Evolutionary conservation across 2,797 vertebrate species (phyloP), one percentile per base, ranked within the genome.

Genomic region (Acridotheres tristis): DNA sequence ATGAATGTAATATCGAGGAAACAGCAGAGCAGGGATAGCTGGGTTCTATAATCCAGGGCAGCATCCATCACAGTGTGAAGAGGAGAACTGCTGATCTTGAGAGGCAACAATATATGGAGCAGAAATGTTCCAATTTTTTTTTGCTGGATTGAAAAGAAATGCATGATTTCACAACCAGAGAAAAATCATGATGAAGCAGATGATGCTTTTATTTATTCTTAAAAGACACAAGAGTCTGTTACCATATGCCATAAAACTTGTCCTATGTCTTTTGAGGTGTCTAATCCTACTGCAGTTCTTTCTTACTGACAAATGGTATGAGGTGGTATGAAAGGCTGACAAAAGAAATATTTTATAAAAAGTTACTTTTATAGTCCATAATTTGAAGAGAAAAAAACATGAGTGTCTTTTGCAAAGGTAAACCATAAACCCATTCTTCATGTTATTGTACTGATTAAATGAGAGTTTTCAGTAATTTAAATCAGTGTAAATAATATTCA

Each of bases 1-100:
- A 95, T 93, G 76, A 92, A 55, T 73, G 86, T 72, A 92, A 90
- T 94, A 88, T 71, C 23, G 27, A 86, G 90, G 94, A 97, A 97
- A 96, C 1, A 8, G 85, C 88, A 95, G 95, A 94, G 89, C 94
- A 95, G 96, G 91, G 95, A 93, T 78, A 83, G 69, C 51, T 79
- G 87, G 53, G 63, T 77, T 95, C 71, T 92, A 42, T 89, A 93
- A 97, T 92, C 85, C 81, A 94, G 42, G 13, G 36, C 84, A 89
- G 76, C 71, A 89, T 90, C 91, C 85, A 90, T 96, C 97, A 96
- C 92, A 16, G 45, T 78, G 82, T 92, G 94, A 90, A 96, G 96
- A 88, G 53, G 96, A 58, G 93, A 94, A 78, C 75, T 89, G 74
- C 82, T 71, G 90, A 88, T 91, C 83, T 88, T 93, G 94, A 96